These are phyloP conservation scores for Clavelina lepadiformis DNA, from an alignment of 23 tunicate species.

Conservation along the genomic window DNA sequence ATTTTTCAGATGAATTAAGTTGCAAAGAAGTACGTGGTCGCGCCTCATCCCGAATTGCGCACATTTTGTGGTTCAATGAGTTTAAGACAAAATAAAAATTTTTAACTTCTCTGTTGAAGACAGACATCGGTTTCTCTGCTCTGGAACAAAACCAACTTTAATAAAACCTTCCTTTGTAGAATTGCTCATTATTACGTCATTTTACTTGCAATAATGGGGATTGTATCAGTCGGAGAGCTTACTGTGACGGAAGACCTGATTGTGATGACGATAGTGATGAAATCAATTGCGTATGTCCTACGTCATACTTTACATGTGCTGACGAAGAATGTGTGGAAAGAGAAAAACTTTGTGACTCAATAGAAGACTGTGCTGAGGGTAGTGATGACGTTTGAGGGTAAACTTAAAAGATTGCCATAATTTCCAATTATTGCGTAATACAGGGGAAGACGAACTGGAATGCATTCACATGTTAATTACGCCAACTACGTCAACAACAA, in stretches of 20 bases:
- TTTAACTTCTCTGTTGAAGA: background rate
- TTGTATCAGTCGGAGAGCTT: conserved; percentile 28
- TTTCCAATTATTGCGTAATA: too few species aligned
- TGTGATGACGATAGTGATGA: conserved; percentile 59
- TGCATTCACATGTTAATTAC: too few species aligned
- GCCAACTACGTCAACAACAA: too few species aligned
- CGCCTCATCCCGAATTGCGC: background rate
- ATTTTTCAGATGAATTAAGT: conserved; percentile 52
- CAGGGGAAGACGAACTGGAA: too few species aligned
- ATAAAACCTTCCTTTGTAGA: conserved; percentile 1
- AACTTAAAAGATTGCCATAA: too few species aligned
- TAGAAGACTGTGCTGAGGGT: conserved; percentile 49
- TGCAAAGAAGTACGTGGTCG: conserved; percentile 34
- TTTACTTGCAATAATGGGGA: conserved; percentile 7
- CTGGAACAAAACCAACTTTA: background rate
- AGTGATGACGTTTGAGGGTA: too few species aligned
- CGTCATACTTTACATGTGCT: conserved; percentile 45
- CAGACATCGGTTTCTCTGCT: background rate
- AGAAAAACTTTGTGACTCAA: conserved; percentile 36
- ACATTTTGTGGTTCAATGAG: background rate
- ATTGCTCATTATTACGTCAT: conserved; percentile 10
- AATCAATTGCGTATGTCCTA: conserved; percentile 32
- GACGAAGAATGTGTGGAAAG: conserved; percentile 49
- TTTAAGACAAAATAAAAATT: background rate
- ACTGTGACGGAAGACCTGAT: conserved; percentile 56